Evolutionary conservation across 2,797 vertebrate species (phyloP).

Genomic region (Monodelphis domestica): DNA sequence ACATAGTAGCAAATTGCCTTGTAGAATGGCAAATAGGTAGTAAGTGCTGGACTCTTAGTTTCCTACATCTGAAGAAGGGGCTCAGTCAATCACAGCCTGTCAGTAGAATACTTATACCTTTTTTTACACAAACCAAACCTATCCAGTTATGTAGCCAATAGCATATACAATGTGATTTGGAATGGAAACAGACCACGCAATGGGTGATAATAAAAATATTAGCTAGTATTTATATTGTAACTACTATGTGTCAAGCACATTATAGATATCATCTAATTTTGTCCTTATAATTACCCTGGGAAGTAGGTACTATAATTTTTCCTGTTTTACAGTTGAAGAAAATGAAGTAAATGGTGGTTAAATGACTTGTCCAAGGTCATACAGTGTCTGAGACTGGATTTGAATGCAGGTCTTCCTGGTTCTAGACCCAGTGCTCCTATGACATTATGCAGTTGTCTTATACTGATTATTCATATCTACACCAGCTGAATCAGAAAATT

Average conservation of each 20-base stretch:
- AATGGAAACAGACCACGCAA: neutral
- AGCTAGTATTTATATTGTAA: neutral
- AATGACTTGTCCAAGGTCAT: no score
- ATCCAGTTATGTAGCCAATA: neutral
- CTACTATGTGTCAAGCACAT: neutral
- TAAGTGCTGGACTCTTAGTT: neutral
- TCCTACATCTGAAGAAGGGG: neutral
- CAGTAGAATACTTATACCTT: neutral
- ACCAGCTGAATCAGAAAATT: neutral
- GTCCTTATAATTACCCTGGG: neutral
- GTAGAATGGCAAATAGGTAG: neutral
- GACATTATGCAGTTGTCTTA: no score
- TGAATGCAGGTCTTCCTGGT: no score
- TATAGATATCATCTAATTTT: neutral
- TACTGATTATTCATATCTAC: neutral
- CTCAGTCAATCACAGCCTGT: neutral
- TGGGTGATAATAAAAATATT: neutral
- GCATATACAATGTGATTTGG: neutral
- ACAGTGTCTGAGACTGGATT: no score
- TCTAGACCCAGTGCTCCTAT: no score
- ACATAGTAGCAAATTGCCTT: neutral
- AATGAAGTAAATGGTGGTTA: neutral
- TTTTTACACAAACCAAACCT: neutral
- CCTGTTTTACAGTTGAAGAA: neutral
- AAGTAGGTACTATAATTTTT: neutral